Percentiles rank a stretch among this genome's conserved stretches.
phyloP scores from a whole-genome alignment of 1,140 invertebrate genomes.

The Penaeus indicus region DNA sequence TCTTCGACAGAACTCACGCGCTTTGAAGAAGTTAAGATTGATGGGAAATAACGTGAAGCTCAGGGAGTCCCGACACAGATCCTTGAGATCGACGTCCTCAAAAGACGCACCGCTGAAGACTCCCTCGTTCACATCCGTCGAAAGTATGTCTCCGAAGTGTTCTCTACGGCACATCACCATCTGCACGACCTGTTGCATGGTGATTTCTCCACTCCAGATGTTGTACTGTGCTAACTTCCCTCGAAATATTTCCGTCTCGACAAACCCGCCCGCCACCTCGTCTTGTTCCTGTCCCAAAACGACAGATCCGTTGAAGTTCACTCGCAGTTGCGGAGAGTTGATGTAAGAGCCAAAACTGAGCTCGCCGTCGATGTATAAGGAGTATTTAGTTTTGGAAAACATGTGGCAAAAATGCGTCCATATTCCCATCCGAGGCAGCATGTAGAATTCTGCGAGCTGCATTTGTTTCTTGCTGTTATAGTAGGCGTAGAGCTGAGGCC shows the following conservation, averaged over 20 bases:
- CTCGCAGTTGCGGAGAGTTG: not conserved
- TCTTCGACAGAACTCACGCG: not conserved
- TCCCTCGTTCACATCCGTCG: conserved; percentile 2
- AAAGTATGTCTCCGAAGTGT: not conserved
- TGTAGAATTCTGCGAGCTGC: not conserved
- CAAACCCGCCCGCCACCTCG: not conserved
- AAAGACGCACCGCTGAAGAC: not conserved
- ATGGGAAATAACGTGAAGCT: not conserved
- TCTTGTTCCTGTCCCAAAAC: conserved; percentile 9
- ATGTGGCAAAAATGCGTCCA: conserved; percentile 20
- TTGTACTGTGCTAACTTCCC: conserved; percentile 17
- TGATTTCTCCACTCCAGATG: conserved; percentile 1
- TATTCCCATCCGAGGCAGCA: not conserved
- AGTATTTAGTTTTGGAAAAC: not conserved
- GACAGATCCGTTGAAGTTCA: conserved; percentile 12
- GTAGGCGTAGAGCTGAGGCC: not conserved
- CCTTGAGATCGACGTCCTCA: not conserved
- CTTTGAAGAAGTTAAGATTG: not conserved
- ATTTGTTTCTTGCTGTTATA: not conserved
- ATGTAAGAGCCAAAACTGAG: not conserved
- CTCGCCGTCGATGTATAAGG: not conserved
- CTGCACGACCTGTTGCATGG: not conserved
- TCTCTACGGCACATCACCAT: not conserved
- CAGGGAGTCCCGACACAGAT: not conserved
- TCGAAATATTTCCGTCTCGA: conserved; percentile 6